A percentile compares a stretch with the other conserved stretches of the same genome.
These are phyloP conservation scores for Lepidocyrtinus sp. DNA, from an alignment of 2,888 invertebrate genomes.

Conservation along the genomic window DNA sequence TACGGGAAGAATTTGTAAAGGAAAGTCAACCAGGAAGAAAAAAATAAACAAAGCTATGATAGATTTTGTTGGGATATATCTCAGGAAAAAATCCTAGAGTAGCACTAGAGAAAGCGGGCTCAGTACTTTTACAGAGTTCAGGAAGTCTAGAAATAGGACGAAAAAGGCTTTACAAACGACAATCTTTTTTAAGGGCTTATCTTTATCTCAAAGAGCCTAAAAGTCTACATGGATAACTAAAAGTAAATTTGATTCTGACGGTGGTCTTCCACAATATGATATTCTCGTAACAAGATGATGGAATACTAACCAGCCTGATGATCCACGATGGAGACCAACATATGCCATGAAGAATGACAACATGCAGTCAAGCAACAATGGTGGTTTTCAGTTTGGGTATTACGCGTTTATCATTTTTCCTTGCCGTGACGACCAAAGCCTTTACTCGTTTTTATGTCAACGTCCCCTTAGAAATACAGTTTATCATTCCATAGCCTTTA, in stretches of 20 bases:
- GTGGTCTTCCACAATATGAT: not conserved
- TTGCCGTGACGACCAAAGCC: no score
- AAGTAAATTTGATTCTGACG: constrained; percentile 37
- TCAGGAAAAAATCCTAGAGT: constrained; percentile 8
- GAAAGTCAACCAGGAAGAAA: constrained; percentile 5
- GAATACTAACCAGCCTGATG: constrained; percentile 46
- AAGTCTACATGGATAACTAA: constrained; percentile 37
- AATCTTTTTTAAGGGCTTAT: no score
- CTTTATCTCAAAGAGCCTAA: no score
- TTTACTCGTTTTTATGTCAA: no score
- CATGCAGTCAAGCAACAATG: no score
- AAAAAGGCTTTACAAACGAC: no score
- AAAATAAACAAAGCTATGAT: constrained; percentile 6
- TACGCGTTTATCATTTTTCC: no score
- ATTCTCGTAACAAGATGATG: constrained; percentile 16
- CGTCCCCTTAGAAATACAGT: no score
- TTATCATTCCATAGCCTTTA: constrained; percentile 1
- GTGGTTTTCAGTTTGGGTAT: no score
- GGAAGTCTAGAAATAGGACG: not conserved
- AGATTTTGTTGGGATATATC: constrained; percentile 7
- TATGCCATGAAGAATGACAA: no score
- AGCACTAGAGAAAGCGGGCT: no score
- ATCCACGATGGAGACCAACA: constrained; percentile 49
- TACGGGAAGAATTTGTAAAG: not conserved
- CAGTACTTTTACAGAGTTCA: no score